Evolutionary conservation across 2,113 vertebrate species (phyloP), one percentile per base, ranked within the genome.

Genomic region (Pelusios castaneus): DNA sequence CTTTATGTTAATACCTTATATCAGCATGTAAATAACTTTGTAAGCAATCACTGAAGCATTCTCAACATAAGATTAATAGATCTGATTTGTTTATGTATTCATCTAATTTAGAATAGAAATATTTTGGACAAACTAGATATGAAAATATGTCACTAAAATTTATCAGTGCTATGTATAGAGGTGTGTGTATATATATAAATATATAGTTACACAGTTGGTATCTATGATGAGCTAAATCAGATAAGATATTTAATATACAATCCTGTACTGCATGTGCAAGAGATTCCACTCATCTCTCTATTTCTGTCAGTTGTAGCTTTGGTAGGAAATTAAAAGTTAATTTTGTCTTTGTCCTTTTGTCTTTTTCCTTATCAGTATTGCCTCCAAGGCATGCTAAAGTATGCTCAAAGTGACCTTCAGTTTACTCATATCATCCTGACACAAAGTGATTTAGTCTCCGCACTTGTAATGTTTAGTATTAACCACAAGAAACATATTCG

Each of bases 371-470:
- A 98, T 98, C 97, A 97, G 97, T 91, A 95, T 78, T 92, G 93
- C 95, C 97, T 97, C 92, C 4, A 38, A 98, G 96, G 97, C 95
- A 96, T 88, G 79, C 87, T 92, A 85, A 97, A 97, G 94, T 90
- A 92, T 91, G 93, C 93, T 96, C 95, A 97, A 97, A 98, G 95
- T 98, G 97, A 98, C 98, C 97, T 98, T 98, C 96, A 90, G 95
- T 95, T 97, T 96, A 95, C 90, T 97, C 95, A 82, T 92, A 96
- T 96, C 97, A 96, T 97, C 96, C 97, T 95, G 93, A 97, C 95
- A 97, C 85, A 84, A 38, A 97, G 96, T 95, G 91, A 98, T 96
- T 95, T 97, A 95, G 90, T 90, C 95, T 96, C 95, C 93, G 92
- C 92, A 88, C 95, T 97, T 96, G 94, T 96, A 92, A 94, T 95